phyloP scores from a whole-genome alignment of 1,140 invertebrate species.

The Micrasema minimum region DNA sequence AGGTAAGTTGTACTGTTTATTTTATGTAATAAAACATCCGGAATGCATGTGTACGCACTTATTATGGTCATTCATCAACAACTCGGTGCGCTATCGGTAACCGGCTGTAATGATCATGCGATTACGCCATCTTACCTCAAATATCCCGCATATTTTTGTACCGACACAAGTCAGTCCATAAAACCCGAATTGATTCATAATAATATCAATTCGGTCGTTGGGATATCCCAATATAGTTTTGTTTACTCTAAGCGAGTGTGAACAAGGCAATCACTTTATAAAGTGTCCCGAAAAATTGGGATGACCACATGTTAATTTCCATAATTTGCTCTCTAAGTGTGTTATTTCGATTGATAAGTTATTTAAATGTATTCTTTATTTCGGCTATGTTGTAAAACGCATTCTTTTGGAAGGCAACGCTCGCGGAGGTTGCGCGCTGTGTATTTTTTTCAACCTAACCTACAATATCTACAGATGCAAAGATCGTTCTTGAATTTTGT shows the following conservation, averaged over 20 bases:
- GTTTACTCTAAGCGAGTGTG: conserved; percentile 4
- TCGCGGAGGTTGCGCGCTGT: neutral
- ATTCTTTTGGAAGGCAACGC: neutral
- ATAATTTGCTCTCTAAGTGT: conserved; percentile 17
- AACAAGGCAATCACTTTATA: neutral
- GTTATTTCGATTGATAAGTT: conserved; percentile 1
- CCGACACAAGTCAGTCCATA: conserved; percentile 12
- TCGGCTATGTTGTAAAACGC: neutral
- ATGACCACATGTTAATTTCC: conserved; percentile 40
- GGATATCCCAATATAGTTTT: neutral
- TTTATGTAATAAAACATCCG: conserved; percentile 31
- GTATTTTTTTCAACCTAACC: conserved; percentile 27
- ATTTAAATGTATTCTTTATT: conserved; percentile 8
- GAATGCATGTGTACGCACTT: conserved; percentile 33
- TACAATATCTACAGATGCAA: conserved; percentile 15
- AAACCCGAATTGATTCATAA: neutral
- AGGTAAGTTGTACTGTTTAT: conserved; percentile 65
- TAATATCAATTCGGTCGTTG: neutral
- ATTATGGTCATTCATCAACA: conserved; percentile 37
- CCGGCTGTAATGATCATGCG: conserved; percentile 55
- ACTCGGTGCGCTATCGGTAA: conserved; percentile 27
- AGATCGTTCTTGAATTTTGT: conserved; percentile 33
- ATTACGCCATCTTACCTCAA: conserved; percentile 67
- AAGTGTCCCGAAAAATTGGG: neutral
- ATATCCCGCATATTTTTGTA: conserved; percentile 63